phyloP scores from a whole-genome alignment of 2,113 vertebrate species.

The Mustelus asterias region DNA sequence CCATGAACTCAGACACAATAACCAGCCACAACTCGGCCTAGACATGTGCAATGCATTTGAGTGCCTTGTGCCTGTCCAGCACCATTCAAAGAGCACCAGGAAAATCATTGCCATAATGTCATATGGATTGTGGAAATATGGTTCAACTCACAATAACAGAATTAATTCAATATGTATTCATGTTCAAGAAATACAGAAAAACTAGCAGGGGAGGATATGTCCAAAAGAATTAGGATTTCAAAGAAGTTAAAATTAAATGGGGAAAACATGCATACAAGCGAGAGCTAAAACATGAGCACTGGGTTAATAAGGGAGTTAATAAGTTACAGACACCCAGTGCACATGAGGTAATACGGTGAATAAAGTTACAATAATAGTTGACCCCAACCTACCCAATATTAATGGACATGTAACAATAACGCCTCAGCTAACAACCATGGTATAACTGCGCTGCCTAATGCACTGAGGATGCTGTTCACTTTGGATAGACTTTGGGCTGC shows the following conservation, averaged over 20 bases:
- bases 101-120: not conserved
- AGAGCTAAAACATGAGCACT: not conserved
- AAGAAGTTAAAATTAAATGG: not conserved
- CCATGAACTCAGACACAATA: not conserved
- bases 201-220: not conserved
- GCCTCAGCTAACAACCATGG: not conserved
- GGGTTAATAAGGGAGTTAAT: not conserved
- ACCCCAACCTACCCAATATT: not conserved
- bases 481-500: not conserved
- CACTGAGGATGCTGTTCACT: not conserved
- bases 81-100: not conserved
- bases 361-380: not conserved
- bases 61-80: not conserved
- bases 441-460: not conserved
- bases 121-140: not conserved
- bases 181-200: not conserved
- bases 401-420: not conserved
- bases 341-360: no score
- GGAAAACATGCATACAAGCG: not conserved
- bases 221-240: conserved; percentile 2
- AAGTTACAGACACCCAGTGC: not conserved
- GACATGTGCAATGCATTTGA: not conserved
- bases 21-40: not conserved
- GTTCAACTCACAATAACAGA: not conserved
- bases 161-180: not conserved